phyloP scores from a whole-genome alignment of 2,113 vertebrate genomes.

The Scatophagus argus region DNA sequence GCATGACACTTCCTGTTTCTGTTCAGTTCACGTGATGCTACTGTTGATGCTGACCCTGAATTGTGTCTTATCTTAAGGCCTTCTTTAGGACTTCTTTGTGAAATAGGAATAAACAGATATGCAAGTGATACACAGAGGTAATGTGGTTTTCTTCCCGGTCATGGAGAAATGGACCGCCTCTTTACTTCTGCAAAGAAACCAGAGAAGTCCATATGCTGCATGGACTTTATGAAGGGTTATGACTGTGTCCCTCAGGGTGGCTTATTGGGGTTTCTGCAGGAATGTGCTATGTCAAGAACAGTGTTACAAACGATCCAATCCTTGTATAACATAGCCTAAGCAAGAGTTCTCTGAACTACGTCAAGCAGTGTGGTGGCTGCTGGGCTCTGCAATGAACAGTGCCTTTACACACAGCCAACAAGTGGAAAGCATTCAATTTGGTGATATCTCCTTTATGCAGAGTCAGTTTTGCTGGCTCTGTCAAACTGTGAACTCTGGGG shows the following conservation, averaged over 20 bases:
- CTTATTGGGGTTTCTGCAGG: neutral
- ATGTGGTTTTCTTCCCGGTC: neutral
- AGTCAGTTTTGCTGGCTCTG: neutral
- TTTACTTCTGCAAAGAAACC: neutral
- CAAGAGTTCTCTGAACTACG: neutral
- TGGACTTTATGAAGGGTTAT: neutral
- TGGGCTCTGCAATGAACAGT: neutral
- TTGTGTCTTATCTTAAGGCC: neutral
- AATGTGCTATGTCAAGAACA: neutral
- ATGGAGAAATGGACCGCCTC: no score
- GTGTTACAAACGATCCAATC: neutral
- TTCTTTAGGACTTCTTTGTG: neutral
- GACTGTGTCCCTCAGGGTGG: neutral
- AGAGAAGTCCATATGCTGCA: neutral
- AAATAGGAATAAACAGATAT: neutral
- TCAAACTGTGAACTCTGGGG: neutral
- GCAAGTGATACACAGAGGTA: neutral
- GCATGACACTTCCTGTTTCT: neutral
- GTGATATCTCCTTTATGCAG: no score
- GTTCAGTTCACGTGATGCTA: constrained; percentile 1
- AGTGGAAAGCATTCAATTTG: neutral
- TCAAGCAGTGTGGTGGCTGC: neutral
- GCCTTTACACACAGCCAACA: no score
- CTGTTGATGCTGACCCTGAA: neutral
- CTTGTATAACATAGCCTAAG: neutral